Evolutionary conservation across 1,140 invertebrate species (phyloP), one percentile per base, ranked within the genome.

Genomic region (Caenorhabditis inopinata): DNA sequence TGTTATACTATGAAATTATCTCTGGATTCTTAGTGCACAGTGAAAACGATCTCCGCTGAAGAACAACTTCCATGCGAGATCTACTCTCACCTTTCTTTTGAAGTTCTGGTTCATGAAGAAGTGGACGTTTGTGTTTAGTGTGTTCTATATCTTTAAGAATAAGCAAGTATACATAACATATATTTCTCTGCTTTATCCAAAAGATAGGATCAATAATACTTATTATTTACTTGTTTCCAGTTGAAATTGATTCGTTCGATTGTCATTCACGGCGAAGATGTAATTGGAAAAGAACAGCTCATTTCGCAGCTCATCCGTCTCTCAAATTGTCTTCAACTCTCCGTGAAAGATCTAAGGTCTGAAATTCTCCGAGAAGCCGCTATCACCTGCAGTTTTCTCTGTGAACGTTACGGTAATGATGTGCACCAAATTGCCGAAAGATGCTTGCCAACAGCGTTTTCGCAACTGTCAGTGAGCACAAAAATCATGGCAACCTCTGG

Each of bases 391-490:
- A 38, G 58, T 38, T 68, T 68, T n/a, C 58, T 68, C 23, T 68
- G 18, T 18, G 32, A 68, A 29, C 25, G 32, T 12, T 68, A 38
- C n/a, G 58, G 58, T 21, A 68, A 35, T 9, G 58, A 68, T 21
- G 58, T 68, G 16, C 58, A 38, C 23, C 58, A 68, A 21, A 68
- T 68, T 38, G 58, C 58, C 12, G 58, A 68, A 38, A n/a, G 58
- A 38, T 68, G 58, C 23, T 32, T 68, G n/a, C 58, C 58, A 21
- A 21, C 58, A 7, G 58, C 58, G n/a, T 68, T 68, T 21, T 35
- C 58, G 2, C 58, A 68, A 27, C 16, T 68, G 2, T 16, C 58
- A 9, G 58, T 68, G 1, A 68, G 58, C n/a, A 68, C 58, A 12
- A 68, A 68, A 21, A 18, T 68, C 11, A 68, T 68, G 58, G 58